Evolutionary conservation across 2,888 invertebrate species (phyloP), one percentile per base, ranked within the genome.

Genomic region (Monochamus alternatus): DNA sequence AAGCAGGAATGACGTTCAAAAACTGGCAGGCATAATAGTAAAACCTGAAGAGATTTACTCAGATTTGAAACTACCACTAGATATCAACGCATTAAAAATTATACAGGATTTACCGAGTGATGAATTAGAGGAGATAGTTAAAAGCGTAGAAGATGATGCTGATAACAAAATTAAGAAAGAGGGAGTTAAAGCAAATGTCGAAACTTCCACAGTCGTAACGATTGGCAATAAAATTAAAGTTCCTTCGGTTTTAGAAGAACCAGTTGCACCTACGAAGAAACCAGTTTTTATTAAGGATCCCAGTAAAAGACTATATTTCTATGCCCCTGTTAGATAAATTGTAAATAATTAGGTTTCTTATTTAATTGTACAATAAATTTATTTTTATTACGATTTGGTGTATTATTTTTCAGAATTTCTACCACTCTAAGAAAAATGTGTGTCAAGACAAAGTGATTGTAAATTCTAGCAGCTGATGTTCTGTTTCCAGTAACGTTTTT

Each of bases 261-360:
- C 44, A 31, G 12, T n/a, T 43, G n/a, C 14, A 55, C 31, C 78
- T 64, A 80, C 77, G 1, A 80, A 80, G 55, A 82, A 78, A 73
- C 82, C 82, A 14, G 3, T 79, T 52, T 83, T 87, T 79, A 85
- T 88, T 68, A 88, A 87, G 81, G 89, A 89, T 84, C 89, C 89
- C 58, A 86, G 86, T 75, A 87, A 87, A 80, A 83, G 89, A 80
- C 82, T 87, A 78, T 89, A 89, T 84, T 88, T 83, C 82, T 89
- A 89, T 78, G 88, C 87, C 63, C 76, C 81, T 59, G 51, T 80
- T 76, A 78, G 75, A 66, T 55, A 68, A 58, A 67, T 64, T 78
- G 75, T 80, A 76, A 66, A 78, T 80, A 75, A 51, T 73, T 66
- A 72, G 64, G 22, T 22, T 58, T 31, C 52, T 10, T 79, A 75